phyloP scores from a whole-genome alignment of 2,113 vertebrate genomes.

The Neotoma lepida region DNA sequence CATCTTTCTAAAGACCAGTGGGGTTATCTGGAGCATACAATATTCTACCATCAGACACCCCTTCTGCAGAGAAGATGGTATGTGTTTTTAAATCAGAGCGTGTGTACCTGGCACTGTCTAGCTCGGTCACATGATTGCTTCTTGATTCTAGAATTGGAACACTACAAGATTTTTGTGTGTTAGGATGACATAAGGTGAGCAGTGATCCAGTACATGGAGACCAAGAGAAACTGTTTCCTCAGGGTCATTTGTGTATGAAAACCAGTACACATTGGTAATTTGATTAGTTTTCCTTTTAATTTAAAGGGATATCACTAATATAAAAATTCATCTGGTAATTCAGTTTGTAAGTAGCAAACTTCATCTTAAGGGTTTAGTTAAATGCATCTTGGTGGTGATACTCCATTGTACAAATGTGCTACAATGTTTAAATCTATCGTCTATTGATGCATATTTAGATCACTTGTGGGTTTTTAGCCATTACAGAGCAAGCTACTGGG shows the following conservation, averaged over 20 bases:
- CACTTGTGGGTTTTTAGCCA: slow-evolving; percentile 14
- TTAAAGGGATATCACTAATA: background rate
- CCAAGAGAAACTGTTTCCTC: background rate
- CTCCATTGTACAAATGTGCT: background rate
- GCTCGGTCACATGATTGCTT: background rate
- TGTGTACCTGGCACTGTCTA: background rate
- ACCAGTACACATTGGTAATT: background rate
- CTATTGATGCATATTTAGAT: background rate
- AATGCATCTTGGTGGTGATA: background rate
- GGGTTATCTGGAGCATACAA: background rate
- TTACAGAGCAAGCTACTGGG: background rate
- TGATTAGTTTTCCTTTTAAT: background rate
- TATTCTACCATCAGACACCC: background rate
- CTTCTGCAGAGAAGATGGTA: background rate
- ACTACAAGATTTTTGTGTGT: background rate
- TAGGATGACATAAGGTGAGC: background rate
- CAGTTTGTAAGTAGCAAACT: background rate
- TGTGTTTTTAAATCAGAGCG: background rate
- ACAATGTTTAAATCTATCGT: background rate
- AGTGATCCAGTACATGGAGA: background rate
- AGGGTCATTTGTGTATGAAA: background rate
- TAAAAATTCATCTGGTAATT: background rate
- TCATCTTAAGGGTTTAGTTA: background rate
- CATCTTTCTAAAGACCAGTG: background rate
- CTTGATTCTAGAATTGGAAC: background rate